Conservation (phyloP, 2,888 invertebrate species). For the Cacoxenus indagator region DNA sequence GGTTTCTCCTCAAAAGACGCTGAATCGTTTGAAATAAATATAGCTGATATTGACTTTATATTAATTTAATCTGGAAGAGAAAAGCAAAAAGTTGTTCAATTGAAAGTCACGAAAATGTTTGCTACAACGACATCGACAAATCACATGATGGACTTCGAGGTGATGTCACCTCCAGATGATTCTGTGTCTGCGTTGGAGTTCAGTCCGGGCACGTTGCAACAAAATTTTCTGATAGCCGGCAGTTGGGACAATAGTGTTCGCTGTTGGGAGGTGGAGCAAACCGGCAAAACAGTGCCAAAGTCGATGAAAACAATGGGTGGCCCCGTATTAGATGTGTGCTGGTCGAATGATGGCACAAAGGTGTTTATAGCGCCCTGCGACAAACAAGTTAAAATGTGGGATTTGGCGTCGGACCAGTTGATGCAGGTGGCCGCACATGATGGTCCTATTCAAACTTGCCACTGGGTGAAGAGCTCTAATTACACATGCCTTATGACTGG, state of each 20-base stretch:
- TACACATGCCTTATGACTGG: slow-evolving; percentile 99
- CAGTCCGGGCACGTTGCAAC: slow-evolving; percentile 88
- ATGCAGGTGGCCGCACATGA: slow-evolving; percentile 95
- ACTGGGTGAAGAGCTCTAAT: slow-evolving; percentile 95
- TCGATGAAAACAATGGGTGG: slow-evolving; percentile 97
- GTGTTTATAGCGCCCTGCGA: slow-evolving; percentile 93
- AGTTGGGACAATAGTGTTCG: slow-evolving; percentile 95
- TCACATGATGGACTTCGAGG: slow-evolving; percentile 93
- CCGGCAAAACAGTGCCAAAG: slow-evolving; percentile 95
- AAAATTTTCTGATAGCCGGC: slow-evolving; percentile 93
- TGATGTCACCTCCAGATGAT: slow-evolving; percentile 95
- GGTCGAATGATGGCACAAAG: slow-evolving; percentile 94
- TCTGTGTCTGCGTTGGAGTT: slow-evolving; percentile 94
- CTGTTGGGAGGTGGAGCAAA: slow-evolving; percentile 93
- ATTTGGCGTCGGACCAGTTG: slow-evolving; percentile 89
- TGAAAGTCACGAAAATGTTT: slow-evolving; percentile 50
- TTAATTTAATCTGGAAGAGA: too few species aligned
- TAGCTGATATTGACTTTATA: too few species aligned
- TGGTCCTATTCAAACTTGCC: slow-evolving; percentile 95
- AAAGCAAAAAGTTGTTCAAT: too few species aligned
- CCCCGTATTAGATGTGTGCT: slow-evolving; percentile 95
- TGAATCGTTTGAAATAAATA: too few species aligned
- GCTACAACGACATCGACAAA: slow-evolving; percentile 71
- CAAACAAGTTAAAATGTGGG: slow-evolving; percentile 95
- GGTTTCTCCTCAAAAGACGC: too few species aligned